Conservation (phyloP, 2,888 invertebrate genomes). For the Gerris lacustris region DNA sequence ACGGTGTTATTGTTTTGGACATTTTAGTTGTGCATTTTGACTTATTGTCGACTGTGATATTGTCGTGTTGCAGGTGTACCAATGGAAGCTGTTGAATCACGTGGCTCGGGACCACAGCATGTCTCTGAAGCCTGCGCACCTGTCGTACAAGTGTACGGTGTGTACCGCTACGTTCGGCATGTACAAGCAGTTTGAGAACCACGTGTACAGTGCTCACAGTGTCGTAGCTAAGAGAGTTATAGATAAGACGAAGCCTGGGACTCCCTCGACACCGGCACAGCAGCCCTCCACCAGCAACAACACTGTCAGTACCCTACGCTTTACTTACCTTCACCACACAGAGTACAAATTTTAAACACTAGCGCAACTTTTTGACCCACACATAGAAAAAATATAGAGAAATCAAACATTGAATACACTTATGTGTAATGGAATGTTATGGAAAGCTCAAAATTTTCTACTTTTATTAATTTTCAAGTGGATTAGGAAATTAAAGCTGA, state of each 20-base stretch:
- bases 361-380: no score
- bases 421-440: no score
- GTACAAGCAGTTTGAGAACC: slow-evolving; percentile 90
- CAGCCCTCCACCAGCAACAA: slow-evolving; percentile 33
- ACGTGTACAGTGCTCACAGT: slow-evolving; percentile 85
- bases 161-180: slow-evolving; percentile 89
- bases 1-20: no score
- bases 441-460: no score
- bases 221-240: slow-evolving; percentile 77
- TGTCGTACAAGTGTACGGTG: slow-evolving; percentile 89
- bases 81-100: slow-evolving; percentile 84
- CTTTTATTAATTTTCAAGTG: no score
- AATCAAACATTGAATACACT: no score
- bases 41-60: no score
- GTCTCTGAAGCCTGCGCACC: slow-evolving; percentile 80
- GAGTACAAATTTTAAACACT: neutral
- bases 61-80: slow-evolving; percentile 69
- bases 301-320: slow-evolving; percentile 28
- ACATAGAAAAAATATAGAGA: no score
- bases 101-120: slow-evolving; percentile 84
- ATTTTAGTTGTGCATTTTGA: no score
- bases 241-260: slow-evolving; percentile 51
- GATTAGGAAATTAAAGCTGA: no score
- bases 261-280: slow-evolving; percentile 38
- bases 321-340: slow-evolving; percentile 4